phyloP scores from a whole-genome alignment of 1,140 invertebrate genomes.

The Acromyrmex charruanus region DNA sequence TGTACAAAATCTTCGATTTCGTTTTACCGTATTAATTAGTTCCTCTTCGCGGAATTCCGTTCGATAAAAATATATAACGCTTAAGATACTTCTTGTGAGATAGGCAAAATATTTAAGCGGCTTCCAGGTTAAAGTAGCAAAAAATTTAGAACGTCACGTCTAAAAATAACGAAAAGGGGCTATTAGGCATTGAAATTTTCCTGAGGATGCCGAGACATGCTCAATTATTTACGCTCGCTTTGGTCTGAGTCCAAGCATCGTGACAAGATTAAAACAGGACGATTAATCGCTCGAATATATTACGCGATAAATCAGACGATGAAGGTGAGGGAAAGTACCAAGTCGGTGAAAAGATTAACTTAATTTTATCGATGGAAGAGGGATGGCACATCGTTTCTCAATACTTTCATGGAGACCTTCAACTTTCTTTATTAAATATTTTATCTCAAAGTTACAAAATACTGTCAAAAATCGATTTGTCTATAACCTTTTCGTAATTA shows the following conservation, averaged over 20 bases:
- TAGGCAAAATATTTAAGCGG: slow-evolving; percentile 29
- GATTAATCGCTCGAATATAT: slow-evolving; percentile 41
- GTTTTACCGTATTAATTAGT: slow-evolving; percentile 33
- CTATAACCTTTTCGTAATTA: background rate
- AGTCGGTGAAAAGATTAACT: slow-evolving; percentile 46
- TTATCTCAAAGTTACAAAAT: slow-evolving; percentile 18
- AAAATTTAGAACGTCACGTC: slow-evolving; percentile 11
- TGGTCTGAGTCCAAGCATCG: slow-evolving; percentile 5
- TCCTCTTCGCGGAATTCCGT: background rate
- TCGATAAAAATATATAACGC: slow-evolving; percentile 13
- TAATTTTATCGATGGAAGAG: slow-evolving; percentile 45
- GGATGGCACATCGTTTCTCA: background rate
- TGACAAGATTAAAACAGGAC: slow-evolving; percentile 30
- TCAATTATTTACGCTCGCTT: slow-evolving; percentile 37
- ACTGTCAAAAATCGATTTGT: background rate
- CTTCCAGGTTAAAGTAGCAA: background rate
- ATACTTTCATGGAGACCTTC: background rate
- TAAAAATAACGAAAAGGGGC: slow-evolving; percentile 2
- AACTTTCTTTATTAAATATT: background rate
- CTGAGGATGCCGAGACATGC: background rate
- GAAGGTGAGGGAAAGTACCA: slow-evolving; percentile 43
- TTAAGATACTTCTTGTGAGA: slow-evolving; percentile 8
- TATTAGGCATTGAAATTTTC: slow-evolving; percentile 22
- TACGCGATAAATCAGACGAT: slow-evolving; percentile 29
- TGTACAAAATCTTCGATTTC: background rate